phyloP scores from a whole-genome alignment of 2,888 invertebrate species.

The Silvanus unidentatus region DNA sequence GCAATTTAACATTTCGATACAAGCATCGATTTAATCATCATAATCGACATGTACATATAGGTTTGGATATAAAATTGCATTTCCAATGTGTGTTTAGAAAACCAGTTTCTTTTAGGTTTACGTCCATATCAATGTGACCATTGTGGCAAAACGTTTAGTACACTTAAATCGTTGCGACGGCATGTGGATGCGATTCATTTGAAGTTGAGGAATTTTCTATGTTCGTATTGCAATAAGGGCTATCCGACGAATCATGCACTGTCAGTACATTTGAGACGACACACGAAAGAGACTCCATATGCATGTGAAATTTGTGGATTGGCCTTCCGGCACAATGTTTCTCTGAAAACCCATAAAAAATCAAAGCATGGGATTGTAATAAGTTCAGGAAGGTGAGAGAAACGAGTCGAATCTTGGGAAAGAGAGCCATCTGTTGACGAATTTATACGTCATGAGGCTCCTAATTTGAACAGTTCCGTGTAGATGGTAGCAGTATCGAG shows the following conservation, averaged over 20 bases:
- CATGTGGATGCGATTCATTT: conserved; percentile 8
- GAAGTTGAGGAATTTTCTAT: conserved; percentile 8
- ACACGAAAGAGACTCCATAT: conserved; percentile 9
- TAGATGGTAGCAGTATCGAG: no score
- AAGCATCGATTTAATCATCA: conserved; percentile 15
- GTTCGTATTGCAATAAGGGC: conserved; percentile 9
- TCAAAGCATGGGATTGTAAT: background rate
- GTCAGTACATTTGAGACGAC: conserved; percentile 7
- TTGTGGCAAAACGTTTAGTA: conserved; percentile 10
- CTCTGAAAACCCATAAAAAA: conserved; percentile 7
- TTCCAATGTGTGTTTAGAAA: background rate
- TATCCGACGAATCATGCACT: conserved; percentile 7
- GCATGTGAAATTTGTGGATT: conserved; percentile 7
- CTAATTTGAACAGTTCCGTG: no score
- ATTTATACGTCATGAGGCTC: no score
- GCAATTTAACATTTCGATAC: conserved; percentile 14
- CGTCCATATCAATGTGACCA: conserved; percentile 11
- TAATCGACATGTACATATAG: conserved; percentile 16
- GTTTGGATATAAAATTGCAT: conserved; percentile 6
- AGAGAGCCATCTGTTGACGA: no score
- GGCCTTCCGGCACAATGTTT: conserved; percentile 8
- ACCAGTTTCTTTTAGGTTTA: conserved; percentile 8
- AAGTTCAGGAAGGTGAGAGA: no score
- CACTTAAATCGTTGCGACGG: conserved; percentile 4
- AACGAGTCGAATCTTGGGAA: no score